Evolutionary conservation across 1,140 invertebrate species (phyloP), one percentile per base, ranked within the genome.

Genomic region (Aleiodes sp.): DNA sequence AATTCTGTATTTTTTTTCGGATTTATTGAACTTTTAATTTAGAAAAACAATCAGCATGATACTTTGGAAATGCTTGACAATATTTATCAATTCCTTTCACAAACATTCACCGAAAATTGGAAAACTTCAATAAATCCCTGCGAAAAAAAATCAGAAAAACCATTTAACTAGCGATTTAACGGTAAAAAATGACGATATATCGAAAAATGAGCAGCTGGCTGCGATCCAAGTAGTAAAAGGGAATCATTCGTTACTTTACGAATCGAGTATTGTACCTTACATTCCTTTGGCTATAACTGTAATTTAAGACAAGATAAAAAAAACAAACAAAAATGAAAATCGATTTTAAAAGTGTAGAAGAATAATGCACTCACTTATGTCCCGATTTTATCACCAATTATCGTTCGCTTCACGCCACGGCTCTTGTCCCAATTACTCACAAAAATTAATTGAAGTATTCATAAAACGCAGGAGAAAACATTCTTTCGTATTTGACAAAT

Each of bases 191-290:
- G 37, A 68, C 14, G 43, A 68, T 70, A 61, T 68, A 68, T 68
- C 67, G 71, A 74, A 70, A n/a, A 65, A 65, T 64, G 72, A 77
- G 83, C 84, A 85, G 83, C 83, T 84, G 82, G 83, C 84, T 86
- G 83, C 84, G 74, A 75, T 63, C 0, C 1, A 62, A 35, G 72
- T 76, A 35, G 65, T 68, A 70, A 69, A 69, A 66, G 72, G 63
- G 68, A 63, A 66, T 73, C 65, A 62, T 69, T 73, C 65, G 68
- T 70, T 63, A 65, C 65, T 61, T 37, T 64, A 59, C 73, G 73
- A 80, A 83, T 86, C 74, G 82, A 85, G 84, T 86, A 86, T 86
- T 86, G 85, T 86, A 86, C 83, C 80, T 82, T 86, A 86, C 85
- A 86, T 86, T 86, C 85, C 85, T 86, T 86, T 84, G 85, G 84